Evolutionary conservation across 2,888 invertebrate genomes (phyloP), one percentile per base, ranked within the genome.

Genomic region (Terebella lapidaria): DNA sequence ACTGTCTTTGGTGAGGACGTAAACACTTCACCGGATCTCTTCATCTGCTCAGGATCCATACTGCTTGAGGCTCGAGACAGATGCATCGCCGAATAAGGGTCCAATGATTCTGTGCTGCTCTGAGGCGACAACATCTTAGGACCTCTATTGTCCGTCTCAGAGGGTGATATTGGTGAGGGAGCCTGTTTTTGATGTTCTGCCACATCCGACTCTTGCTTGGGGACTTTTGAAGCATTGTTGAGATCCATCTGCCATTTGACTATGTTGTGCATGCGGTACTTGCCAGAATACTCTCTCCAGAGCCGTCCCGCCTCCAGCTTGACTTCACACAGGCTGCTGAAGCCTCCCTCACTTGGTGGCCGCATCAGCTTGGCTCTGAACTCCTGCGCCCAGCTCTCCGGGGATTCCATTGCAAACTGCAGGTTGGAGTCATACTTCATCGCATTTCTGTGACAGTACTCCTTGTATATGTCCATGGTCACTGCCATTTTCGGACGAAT

Each of bases 351-450:
- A 35, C 61, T 61, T 1, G 66, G 64, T 22, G 64, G 62, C 25
- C 54, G 56, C n/a, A 42, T 51, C 30, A 66, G 54, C 49, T 64
- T 65, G 15, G 49, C 45, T 4, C 64, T 56, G 58, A 66, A 66
- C 35, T 64, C 64, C 47, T 59, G 45, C 3, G 66, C 66, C 66
- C 66, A 66, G 10, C 56, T 53, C 45, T 62, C 66, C 1, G 55
- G 53, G 10, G 66, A 66, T 46, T 66, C 66, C 57, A 66, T 60
- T n/a, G 62, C 62, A 56, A 65, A 66, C 58, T 66, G 66, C 35
- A 66, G 52, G 54, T 66, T 66, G 22, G 66, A 66, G 58, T 66
- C 66, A 46, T 66, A 66, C 56, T 66, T 66, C 66, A 66, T 66
- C 27, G 66, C 66, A 54, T 66, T 66, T 20, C 66, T 60, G 54